Conservation (phyloP, 2,797 vertebrate genomes). For the Onychomys torridus region DNA sequence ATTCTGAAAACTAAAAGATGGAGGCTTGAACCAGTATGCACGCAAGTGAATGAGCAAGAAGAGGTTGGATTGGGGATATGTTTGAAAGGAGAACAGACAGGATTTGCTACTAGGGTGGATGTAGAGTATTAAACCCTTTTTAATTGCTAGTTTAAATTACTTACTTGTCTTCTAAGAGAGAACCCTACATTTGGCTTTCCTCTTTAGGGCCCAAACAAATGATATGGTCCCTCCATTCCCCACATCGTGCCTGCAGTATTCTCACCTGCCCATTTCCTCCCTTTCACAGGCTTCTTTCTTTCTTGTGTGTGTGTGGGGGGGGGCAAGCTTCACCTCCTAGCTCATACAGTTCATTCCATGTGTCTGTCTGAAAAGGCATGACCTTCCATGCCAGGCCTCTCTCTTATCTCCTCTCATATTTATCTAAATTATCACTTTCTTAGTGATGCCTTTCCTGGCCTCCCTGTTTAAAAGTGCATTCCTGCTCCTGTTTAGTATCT, state of each 20-base stretch:
- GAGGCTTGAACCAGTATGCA: background rate
- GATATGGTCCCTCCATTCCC: fast-evolving
- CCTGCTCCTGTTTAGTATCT: background rate
- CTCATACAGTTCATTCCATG: background rate
- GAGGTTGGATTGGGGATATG: background rate
- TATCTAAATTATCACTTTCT: background rate
- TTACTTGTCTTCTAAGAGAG: background rate
- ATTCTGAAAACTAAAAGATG: background rate
- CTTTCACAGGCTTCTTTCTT: background rate
- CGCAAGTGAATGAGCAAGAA: background rate
- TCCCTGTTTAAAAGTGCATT: background rate
- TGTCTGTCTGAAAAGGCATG: background rate
- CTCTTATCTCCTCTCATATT: background rate
- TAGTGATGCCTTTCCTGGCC: background rate
- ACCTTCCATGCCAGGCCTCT: background rate
- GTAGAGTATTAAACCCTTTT: background rate
- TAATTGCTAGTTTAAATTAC: background rate
- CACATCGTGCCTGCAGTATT: background rate
- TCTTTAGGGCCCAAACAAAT: background rate
- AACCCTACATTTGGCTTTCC: background rate
- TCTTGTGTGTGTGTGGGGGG: too few species aligned
- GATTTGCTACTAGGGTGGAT: background rate
- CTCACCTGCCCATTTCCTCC: background rate
- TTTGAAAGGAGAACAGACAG: background rate
- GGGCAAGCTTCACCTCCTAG: background rate